Base-by-base conservation (phyloP, 1,140 invertebrate species). In the Parapsyche elsis region DNA sequence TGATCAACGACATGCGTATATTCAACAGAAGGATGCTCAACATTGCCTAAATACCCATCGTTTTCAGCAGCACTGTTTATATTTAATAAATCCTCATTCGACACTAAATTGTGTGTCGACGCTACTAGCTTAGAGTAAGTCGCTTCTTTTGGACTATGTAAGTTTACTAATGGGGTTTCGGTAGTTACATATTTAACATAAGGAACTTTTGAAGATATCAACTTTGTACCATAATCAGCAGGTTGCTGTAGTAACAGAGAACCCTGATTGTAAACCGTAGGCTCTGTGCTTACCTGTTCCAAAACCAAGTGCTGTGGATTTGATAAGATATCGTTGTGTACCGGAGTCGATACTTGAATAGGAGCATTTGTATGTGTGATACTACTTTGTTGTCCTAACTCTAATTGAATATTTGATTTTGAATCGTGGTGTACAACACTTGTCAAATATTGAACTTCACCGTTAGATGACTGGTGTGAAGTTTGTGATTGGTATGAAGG, bases 61-160 rank as follows among this genome's bases (percentile, higher is more conserved):
- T 84, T 85, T 84, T 89, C 89, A 45, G 85, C 85, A 0, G 90
- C 89, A 19, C 88, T 86, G 82, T 91, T 91, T 5, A 91, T 91
- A 84, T 87, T 87, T 44, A 91, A 81, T 14, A 91, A 87, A 86
- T 91, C 90, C 83, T 89, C 87, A 81, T 90, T 90, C 12, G 87
- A 86, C 71, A 91, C 88, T 9, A 91, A 84, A 86, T 91, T 88
- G 84, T 89, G 89, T 5, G 90, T 91, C 12, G 87, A 90, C 64
- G 88, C 88, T 9, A 90, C 89, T 46, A 91, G 80, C 84, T 86
- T 89, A n/a, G 87, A 85, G 79, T 88, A 88, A 16, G 86, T 84
- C 70, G 85, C 85, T 0, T 78, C 44, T 67, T 79, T 70, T 24
- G 59, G 67, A 16, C 30, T 57, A 14, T 71, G 10, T 46, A 23